Percentiles rank a stretch among this genome's conserved stretches.
Evolutionary conservation across 1,140 invertebrate genomes (phyloP).

Genomic region (Trichonephila inaurata): DNA sequence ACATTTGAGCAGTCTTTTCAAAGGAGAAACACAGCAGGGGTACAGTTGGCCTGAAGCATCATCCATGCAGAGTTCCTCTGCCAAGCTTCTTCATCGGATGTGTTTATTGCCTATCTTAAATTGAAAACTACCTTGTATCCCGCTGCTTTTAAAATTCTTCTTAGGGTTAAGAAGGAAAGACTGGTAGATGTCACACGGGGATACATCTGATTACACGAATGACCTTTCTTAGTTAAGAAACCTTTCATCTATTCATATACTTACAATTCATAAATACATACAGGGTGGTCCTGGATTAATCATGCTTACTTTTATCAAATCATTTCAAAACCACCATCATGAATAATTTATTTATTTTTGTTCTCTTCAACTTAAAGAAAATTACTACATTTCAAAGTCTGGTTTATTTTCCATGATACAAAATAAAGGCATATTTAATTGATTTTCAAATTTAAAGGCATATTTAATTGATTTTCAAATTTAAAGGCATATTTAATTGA

Average conservation of each 20-base stretch:
- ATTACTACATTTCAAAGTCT: too few relatives aligned
- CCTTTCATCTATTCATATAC: background rate
- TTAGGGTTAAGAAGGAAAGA: background rate
- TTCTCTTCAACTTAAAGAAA: background rate
- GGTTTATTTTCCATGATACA: too few relatives aligned
- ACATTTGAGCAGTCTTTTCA: background rate
- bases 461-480: too few relatives aligned
- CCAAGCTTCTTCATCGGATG: background rate
- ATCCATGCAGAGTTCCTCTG: background rate
- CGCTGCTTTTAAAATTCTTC: background rate
- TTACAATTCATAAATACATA: background rate
- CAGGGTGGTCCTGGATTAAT: conserved; percentile 12
- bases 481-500: too few relatives aligned
- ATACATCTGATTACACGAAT: background rate
- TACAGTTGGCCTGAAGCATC: background rate
- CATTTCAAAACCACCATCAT: background rate
- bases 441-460: too few relatives aligned
- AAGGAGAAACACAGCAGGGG: background rate
- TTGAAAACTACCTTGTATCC: background rate
- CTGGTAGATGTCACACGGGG: background rate
- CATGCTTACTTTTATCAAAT: background rate
- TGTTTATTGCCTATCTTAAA: background rate
- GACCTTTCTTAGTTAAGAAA: background rate
- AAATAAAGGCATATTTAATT: too few relatives aligned
- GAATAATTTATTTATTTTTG: background rate